Percentiles rank a stretch among this genome's conserved stretches.
Conservation (phyloP, 2,797 vertebrate genomes). For the Jordanella pulchra region DNA sequence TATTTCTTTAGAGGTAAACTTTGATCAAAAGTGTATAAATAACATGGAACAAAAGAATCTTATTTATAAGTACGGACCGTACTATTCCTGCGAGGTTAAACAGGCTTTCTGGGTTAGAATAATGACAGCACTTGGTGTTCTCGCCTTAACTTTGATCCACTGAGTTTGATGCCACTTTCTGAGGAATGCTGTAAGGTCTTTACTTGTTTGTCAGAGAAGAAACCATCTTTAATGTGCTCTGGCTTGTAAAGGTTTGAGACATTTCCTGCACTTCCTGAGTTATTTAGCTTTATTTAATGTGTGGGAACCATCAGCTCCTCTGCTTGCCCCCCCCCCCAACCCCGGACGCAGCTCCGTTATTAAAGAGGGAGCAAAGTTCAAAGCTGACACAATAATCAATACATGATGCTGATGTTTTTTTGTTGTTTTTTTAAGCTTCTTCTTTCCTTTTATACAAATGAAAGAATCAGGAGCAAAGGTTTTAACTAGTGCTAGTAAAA, state of each 20-base stretch:
- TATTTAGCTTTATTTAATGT: background rate
- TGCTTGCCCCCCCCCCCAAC: no score
- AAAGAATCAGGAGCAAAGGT: background rate
- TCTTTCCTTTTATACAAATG: background rate
- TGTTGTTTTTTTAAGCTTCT: background rate
- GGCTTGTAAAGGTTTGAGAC: background rate
- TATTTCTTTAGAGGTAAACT: background rate
- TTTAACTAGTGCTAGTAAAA: background rate
- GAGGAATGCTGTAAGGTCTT: background rate
- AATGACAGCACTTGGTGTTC: background rate
- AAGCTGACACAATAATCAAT: background rate
- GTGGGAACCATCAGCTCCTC: background rate
- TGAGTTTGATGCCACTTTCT: background rate
- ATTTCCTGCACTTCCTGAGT: background rate
- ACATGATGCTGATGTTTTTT: no score
- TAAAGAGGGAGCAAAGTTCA: background rate
- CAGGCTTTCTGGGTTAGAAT: background rate
- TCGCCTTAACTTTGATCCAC: no score
- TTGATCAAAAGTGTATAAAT: background rate
- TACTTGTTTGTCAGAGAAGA: background rate
- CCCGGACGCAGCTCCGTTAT: background rate
- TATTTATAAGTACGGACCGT: background rate
- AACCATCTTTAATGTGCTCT: no score
- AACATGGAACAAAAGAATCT: background rate
- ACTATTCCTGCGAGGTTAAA: background rate